Evolutionary conservation across 2,113 vertebrate genomes (phyloP), one percentile per base, ranked within the genome.

Genomic region (Apus apus): DNA sequence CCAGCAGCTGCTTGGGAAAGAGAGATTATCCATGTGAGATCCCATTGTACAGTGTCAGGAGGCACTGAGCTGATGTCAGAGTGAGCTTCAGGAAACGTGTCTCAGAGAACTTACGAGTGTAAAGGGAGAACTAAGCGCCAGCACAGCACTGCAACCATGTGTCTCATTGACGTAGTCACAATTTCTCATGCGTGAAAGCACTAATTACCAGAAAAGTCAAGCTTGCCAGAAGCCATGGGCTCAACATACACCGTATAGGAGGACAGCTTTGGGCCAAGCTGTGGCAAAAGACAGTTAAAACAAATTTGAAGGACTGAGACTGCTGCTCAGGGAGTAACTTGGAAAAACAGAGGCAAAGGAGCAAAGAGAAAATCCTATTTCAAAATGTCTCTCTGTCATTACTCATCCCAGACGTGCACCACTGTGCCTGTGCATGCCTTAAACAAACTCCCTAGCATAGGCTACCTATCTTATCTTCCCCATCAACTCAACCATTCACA

Each of bases 21-120:
- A 56, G 62, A 62, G 29, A 48, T 34, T 62, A 70, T 51, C 74
- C 38, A 12, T 11, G 51, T 23, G 38, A 48, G 60, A 60, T 71
- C 51, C 43, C 38, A 15, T 71, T 91, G 66, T 30, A 70, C 34
- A 71, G 68, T 14, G 20, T 77, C 79, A 91, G 78, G 68, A 77
- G 38, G 38, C 17, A 4, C 13, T 0, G 0, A 38, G 38, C 15
- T 87, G 89, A 68, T 66, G 38, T 80, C 89, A 94, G 56, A 34
- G 6, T 1, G 6, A 48, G 38, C 38, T 32, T 62, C 29, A 46
- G 38, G 34, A 77, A 86, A 77, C 0, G 0, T 2, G 0, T 36
- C 54, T 77, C 68, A 13, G 58, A 40, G 71, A 70, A 22, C 34
- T 70, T 22, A 36, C 0, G 40, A 19, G 20, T 16, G 21, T 36